phyloP scores from a whole-genome alignment of 1,140 invertebrate species.

The Drosophila parabipectinata region DNA sequence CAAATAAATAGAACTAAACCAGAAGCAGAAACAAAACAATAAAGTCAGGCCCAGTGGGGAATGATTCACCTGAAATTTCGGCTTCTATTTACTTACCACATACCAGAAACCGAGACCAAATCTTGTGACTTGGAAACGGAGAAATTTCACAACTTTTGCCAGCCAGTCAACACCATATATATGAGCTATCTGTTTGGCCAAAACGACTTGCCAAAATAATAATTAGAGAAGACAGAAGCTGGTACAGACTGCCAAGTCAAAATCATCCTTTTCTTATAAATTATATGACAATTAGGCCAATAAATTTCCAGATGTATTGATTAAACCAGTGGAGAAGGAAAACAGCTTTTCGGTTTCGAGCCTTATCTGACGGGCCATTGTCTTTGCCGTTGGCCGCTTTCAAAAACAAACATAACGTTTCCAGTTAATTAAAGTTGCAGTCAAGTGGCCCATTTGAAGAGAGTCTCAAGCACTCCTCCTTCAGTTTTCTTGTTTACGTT shows the following conservation, averaged over 20 bases:
- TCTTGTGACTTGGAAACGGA: slow-evolving; percentile 66
- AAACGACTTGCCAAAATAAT: slow-evolving; percentile 38
- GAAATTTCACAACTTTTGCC: slow-evolving; percentile 18
- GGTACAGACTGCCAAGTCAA: slow-evolving; percentile 18
- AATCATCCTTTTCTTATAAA: slow-evolving; percentile 53
- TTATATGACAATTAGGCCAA: slow-evolving; percentile 71
- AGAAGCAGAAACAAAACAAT: slow-evolving; percentile 26
- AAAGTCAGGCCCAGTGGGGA: slow-evolving; percentile 21
- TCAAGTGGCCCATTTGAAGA: slow-evolving; percentile 64
- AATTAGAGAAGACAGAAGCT: slow-evolving; percentile 28
- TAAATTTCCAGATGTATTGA: slow-evolving; percentile 59
- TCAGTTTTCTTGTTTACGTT: slow-evolving; percentile 30
- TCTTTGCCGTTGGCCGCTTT: slow-evolving; percentile 52
- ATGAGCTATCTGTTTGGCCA: slow-evolving; percentile 29
- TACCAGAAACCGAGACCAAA: slow-evolving; percentile 11
- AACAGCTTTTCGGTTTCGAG: slow-evolving; percentile 31
- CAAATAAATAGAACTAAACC: slow-evolving; percentile 11
- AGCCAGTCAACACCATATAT: slow-evolving; percentile 23
- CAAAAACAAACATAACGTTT: slow-evolving; percentile 77
- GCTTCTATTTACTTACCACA: slow-evolving; percentile 57
- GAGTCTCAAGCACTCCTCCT: slow-evolving; percentile 28
- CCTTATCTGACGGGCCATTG: slow-evolving; percentile 28
- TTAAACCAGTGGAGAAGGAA: slow-evolving; percentile 25
- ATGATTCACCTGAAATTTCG: slow-evolving; percentile 70
- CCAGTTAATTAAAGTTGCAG: slow-evolving; percentile 81